These are phyloP conservation scores for Thaumetopoea pityocampa DNA, from an alignment of 1,140 invertebrate species.

Conservation along the genomic window DNA sequence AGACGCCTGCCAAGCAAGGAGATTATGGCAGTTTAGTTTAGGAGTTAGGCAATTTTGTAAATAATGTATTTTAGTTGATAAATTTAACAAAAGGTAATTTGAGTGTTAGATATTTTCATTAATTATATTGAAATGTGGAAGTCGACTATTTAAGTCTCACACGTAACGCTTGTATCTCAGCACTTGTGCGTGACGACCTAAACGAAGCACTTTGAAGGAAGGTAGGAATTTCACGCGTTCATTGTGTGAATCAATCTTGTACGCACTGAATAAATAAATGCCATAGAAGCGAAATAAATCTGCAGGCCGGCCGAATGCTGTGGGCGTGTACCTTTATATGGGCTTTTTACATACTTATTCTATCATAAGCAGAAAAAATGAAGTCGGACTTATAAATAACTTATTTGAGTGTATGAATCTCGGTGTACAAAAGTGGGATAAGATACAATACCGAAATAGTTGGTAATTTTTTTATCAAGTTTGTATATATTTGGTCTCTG, in stretches of 20 bases:
- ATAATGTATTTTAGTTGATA: too few relatives aligned
- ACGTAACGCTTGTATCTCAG: too few relatives aligned
- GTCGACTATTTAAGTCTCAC: too few relatives aligned
- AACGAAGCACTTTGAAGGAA: not conserved
- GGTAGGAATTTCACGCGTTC: slow-evolving; percentile 7
- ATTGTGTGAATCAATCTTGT: slow-evolving; percentile 10
- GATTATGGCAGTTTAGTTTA: too few relatives aligned
- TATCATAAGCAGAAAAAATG: slow-evolving; percentile 12
- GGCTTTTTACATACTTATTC: slow-evolving; percentile 9
- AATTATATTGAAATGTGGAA: too few relatives aligned
- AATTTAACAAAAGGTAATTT: too few relatives aligned
- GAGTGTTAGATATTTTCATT: too few relatives aligned
- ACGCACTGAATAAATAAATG: slow-evolving; percentile 14
- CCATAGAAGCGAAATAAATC: slow-evolving; percentile 16
- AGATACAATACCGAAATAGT: slow-evolving; percentile 2
- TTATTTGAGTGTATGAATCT: slow-evolving; percentile 9
- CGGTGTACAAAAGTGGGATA: not conserved
- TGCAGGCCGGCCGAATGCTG: slow-evolving; percentile 1
- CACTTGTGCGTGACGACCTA: too few relatives aligned
- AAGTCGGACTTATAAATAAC: slow-evolving; percentile 17
- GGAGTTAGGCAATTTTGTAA: too few relatives aligned
- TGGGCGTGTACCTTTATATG: slow-evolving; percentile 7
- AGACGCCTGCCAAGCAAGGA: too few relatives aligned
- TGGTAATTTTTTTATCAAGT: too few relatives aligned
- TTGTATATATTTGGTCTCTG: too few relatives aligned